phyloP scores from a whole-genome alignment of 2,797 vertebrate genomes.

The Cephalopachus bancanus region DNA sequence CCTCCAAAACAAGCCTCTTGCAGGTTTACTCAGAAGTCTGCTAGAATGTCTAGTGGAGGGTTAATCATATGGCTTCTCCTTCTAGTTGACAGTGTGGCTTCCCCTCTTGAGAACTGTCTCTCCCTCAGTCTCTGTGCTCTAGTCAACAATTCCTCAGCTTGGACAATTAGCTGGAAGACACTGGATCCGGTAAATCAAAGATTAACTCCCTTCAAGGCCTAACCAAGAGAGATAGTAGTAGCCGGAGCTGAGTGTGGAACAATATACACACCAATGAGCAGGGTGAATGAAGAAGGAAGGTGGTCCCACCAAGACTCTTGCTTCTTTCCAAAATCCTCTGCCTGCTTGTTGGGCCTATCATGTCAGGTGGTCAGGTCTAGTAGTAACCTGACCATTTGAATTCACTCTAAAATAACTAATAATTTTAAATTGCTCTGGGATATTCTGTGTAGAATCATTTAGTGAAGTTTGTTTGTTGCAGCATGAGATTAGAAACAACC shows the following conservation, averaged over 20 bases:
- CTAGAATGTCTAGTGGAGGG: constrained; percentile 66
- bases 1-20: constrained; percentile 65
- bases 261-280: neutral
- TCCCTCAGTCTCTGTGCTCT: neutral
- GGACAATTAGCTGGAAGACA: constrained; percentile 82
- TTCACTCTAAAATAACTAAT: neutral
- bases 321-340: neutral
- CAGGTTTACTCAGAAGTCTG: constrained; percentile 72
- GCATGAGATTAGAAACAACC: neutral
- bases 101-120: constrained; percentile 64
- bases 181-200: constrained; percentile 84
- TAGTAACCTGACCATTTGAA: neutral
- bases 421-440: neutral
- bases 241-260: neutral
- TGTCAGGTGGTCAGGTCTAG: neutral
- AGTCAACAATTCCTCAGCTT: constrained; percentile 81
- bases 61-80: constrained; percentile 80
- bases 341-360: neutral
- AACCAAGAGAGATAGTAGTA: too few relatives aligned
- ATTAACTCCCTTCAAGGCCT: constrained; percentile 63
- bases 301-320: neutral
- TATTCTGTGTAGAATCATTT: neutral
- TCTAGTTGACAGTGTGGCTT: constrained; percentile 82
- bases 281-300: neutral
- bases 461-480: neutral